Base-by-base conservation (phyloP, 1,140 invertebrate species). In the Holotrichia oblita region DNA sequence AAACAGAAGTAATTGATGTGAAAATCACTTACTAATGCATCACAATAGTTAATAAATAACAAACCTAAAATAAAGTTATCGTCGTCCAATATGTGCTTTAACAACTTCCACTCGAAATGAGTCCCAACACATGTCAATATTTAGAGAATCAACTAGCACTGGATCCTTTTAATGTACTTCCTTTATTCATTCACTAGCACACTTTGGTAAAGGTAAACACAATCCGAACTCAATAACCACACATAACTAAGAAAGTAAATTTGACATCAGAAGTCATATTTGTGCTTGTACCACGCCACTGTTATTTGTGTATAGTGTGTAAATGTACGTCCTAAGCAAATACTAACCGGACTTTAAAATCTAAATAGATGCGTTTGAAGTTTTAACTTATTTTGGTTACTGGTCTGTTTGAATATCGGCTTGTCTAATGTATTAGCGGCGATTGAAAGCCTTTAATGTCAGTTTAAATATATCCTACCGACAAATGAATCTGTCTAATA, bases 201-300 rank as follows among this genome's bases (percentile, higher is more conserved):
- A 69, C 4, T 22, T 69, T 17, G 8, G 12, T 3, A 27, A 14
- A 64, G 14, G 20, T 22, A 24, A 69, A 69, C 27, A 69, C 22
- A 69, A 69, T 69, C 22, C 27, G 8, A 34, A 10, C 61, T 48
- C 27, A 34, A 69, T 69, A 69, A 69, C 61, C 22, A 14, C 20
- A 24, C 10, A 27, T 69, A 69, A 69, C 61, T 22, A 34, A 69
- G 10, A 69, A 69, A 69, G 61, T 69, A 69, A 69, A 69, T 69
- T 69, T 24, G 8, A 69, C 61, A 10, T 27, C 61, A 69, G 22
- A 69, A 69, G 61, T 34, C 27, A 10, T 48, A 48, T 48, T 48
- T 48, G 27, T 34, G 27, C 27, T 34, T 44, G 42, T 55, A 55
- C 12, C 14, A n/a, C 48, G 17, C 14, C 48, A 14, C 6, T 55